Conservation (phyloP, 2,797 vertebrate species). For the Periophthalmus magnuspinnatus region DNA sequence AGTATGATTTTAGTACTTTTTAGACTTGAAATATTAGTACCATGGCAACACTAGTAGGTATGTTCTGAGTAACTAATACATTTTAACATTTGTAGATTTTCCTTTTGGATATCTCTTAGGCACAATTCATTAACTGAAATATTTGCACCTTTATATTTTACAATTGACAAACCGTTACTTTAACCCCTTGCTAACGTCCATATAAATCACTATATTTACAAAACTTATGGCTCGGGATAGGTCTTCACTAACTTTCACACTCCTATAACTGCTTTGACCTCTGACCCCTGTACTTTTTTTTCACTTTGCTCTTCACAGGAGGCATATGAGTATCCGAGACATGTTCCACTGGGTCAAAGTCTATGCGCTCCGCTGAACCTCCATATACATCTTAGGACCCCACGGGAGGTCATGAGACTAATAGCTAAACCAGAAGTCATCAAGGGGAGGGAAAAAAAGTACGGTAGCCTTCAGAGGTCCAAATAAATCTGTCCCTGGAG, state of each 20-base stretch:
- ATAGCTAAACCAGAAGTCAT: not conserved
- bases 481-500: not conserved
- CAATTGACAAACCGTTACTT: not conserved
- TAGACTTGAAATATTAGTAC: too few species aligned
- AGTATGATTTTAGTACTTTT: too few species aligned
- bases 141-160: not conserved
- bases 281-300: not conserved
- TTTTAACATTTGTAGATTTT: not conserved
- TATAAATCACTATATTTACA: not conserved
- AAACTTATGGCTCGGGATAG: not conserved
- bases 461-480: not conserved
- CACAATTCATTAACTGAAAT: not conserved
- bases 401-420: not conserved
- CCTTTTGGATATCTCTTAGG: not conserved
- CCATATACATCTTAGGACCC: slow-evolving; percentile 8
- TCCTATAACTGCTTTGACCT: not conserved
- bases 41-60: too few species aligned
- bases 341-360: not conserved
- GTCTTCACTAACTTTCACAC: not conserved
- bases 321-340: slow-evolving; percentile 12
- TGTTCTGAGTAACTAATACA: too few species aligned
- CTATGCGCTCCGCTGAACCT: not conserved
- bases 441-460: not conserved
- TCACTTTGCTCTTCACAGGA: slow-evolving; percentile 2
- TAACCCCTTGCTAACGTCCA: not conserved